These are phyloP conservation scores for Elgaria multicarinata DNA, from an alignment of 2,113 vertebrate species.

Conservation along the genomic window DNA sequence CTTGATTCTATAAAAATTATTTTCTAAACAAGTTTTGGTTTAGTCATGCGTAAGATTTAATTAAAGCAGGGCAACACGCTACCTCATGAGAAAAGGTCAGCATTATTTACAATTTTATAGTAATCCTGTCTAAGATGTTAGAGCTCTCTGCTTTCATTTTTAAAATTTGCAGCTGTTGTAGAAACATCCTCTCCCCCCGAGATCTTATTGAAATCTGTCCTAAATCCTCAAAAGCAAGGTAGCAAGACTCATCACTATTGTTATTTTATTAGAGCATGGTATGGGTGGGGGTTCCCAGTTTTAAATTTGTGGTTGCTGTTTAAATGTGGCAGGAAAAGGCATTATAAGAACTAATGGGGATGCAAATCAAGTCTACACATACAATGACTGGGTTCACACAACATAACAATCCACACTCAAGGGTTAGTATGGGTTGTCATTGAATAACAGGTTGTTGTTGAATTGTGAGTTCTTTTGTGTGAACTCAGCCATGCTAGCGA, in stretches of 20 bases:
- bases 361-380: neutral
- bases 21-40: slow-evolving; percentile 13
- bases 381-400: neutral
- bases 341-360: neutral
- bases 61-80: neutral
- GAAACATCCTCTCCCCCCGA: neutral
- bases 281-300: neutral
- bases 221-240: neutral
- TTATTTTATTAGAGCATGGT: neutral
- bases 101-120: neutral
- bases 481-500: too few relatives aligned
- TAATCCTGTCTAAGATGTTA: neutral
- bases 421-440: too few relatives aligned
- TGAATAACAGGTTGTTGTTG: too few relatives aligned
- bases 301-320: neutral
- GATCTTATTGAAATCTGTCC: neutral
- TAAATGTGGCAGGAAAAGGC: neutral
- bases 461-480: too few relatives aligned
- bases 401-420: too few relatives aligned
- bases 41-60: slow-evolving; percentile 6
- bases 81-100: slow-evolving; percentile 3
- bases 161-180: neutral
- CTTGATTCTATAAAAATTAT: neutral
- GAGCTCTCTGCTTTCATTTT: neutral
- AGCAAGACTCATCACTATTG: neutral